phyloP scores from a whole-genome alignment of 1,140 invertebrate species.

The Oryzaephilus surinamensis region DNA sequence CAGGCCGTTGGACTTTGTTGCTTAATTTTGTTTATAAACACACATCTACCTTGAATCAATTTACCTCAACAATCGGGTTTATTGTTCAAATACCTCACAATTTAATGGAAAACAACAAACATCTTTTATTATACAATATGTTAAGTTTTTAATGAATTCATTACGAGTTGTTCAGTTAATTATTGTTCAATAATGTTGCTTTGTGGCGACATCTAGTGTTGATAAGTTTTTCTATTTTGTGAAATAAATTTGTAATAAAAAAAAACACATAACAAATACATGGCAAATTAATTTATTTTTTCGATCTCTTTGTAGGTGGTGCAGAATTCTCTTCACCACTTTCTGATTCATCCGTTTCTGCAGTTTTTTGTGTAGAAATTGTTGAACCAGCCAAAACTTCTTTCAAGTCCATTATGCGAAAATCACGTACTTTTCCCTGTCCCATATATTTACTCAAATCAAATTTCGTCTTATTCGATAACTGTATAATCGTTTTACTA shows the following conservation, averaged over 20 bases:
- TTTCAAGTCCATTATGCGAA: conserved; percentile 39
- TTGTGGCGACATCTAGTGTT: too few relatives aligned
- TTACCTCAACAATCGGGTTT: conserved; percentile 11
- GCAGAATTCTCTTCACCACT: conserved; percentile 3
- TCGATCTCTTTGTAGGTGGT: conserved; percentile 1
- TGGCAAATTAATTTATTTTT: background rate
- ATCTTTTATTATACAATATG: conserved; percentile 1
- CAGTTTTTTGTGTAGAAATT: conserved; percentile 14
- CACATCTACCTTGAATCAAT: too few relatives aligned
- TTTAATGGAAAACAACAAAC: background rate
- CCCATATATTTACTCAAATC: conserved; percentile 44
- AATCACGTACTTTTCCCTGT: conserved; percentile 44
- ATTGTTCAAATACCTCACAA: background rate
- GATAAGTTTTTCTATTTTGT: too few relatives aligned
- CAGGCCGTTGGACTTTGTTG: conserved; percentile 90
- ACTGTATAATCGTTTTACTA: conserved; percentile 43
- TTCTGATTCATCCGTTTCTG: conserved; percentile 2
- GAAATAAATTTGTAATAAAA: background rate
- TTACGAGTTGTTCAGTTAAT: conserved; percentile 3
- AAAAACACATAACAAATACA: background rate
- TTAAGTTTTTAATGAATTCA: background rate
- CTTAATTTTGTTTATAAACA: conserved; percentile 38
- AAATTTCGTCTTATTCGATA: conserved; percentile 46
- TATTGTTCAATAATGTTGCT: conserved; percentile 1
- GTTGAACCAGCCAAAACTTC: conserved; percentile 37